Evolutionary conservation across 92 coral and sea anemone species (phyloP).

Genomic region (Metridium senile): DNA sequence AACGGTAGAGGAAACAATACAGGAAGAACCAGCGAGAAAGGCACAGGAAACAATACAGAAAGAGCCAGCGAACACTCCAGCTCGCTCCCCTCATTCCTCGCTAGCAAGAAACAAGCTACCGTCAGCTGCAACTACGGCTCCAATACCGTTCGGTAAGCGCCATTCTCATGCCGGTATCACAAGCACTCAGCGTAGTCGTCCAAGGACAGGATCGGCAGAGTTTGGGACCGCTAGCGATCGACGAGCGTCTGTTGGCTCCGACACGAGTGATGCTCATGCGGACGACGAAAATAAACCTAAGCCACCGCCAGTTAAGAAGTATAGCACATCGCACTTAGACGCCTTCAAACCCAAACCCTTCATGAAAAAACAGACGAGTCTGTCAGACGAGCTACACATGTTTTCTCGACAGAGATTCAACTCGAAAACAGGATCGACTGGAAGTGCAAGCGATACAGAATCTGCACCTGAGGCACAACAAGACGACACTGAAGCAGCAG

Average conservation of each 20-base stretch:
- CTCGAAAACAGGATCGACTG: slow-evolving; percentile 32
- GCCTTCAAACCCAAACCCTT: slow-evolving; percentile 45
- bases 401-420: slow-evolving; percentile 4
- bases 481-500: slow-evolving; percentile 5
- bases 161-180: slow-evolving; percentile 24
- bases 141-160: slow-evolving; percentile 34
- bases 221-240: slow-evolving; percentile 6
- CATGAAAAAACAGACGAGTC: slow-evolving; percentile 14
- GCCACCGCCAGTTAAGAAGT: slow-evolving; percentile 22
- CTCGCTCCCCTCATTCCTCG: slow-evolving; percentile 8
- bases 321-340: slow-evolving; percentile 40
- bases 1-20: background rate
- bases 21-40: too few relatives aligned
- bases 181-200: slow-evolving; percentile 4
- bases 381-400: slow-evolving; percentile 5
- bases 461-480: slow-evolving; percentile 4
- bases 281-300: slow-evolving; percentile 17
- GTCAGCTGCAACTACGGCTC: slow-evolving; percentile 21
- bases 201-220: slow-evolving; percentile 33
- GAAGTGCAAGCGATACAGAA: slow-evolving; percentile 43
- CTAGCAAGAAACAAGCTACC: slow-evolving; percentile 19
- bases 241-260: slow-evolving; percentile 37
- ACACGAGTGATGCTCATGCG: slow-evolving; percentile 10
- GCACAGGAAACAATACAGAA: background rate
- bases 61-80: background rate